Conservation (phyloP, 2,888 invertebrate species). For the Pandemis corylana region DNA sequence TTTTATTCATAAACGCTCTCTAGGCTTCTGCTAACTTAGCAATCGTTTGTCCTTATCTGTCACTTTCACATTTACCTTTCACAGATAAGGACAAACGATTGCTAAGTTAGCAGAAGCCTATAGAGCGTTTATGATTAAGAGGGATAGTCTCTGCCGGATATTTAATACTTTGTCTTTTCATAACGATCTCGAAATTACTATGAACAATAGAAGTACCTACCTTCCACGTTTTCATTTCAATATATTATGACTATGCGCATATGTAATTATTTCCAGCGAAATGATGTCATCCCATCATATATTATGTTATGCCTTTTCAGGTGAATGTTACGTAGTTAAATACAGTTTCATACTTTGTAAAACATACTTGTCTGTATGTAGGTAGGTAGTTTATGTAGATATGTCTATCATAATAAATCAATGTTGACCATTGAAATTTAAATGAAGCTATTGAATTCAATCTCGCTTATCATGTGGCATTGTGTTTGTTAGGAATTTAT, state of each 20-base stretch:
- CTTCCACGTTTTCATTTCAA: not conserved
- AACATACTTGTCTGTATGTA: no score
- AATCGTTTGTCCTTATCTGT: no score
- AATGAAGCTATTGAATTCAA: not conserved
- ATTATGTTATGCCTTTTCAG: not conserved
- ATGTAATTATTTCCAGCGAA: slow-evolving; percentile 1
- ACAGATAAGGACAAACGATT: no score
- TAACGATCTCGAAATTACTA: no score
- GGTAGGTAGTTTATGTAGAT: not conserved
- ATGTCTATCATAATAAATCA: not conserved
- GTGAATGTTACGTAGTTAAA: not conserved
- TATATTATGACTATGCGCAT: not conserved
- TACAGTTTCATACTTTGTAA: not conserved
- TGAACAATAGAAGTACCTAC: not conserved
- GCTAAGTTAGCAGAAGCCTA: no score
- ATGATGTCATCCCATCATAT: slow-evolving; percentile 8
- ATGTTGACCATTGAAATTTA: not conserved
- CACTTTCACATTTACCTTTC: no score
- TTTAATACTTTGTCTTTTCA: no score
- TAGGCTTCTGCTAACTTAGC: no score
- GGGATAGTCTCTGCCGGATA: no score
- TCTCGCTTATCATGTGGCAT: not conserved
- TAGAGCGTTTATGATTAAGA: no score
- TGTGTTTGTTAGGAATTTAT: not conserved
- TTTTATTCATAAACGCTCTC: no score